Base-by-base conservation (phyloP, 2,888 invertebrate species). In the Tiphia femorata region DNA sequence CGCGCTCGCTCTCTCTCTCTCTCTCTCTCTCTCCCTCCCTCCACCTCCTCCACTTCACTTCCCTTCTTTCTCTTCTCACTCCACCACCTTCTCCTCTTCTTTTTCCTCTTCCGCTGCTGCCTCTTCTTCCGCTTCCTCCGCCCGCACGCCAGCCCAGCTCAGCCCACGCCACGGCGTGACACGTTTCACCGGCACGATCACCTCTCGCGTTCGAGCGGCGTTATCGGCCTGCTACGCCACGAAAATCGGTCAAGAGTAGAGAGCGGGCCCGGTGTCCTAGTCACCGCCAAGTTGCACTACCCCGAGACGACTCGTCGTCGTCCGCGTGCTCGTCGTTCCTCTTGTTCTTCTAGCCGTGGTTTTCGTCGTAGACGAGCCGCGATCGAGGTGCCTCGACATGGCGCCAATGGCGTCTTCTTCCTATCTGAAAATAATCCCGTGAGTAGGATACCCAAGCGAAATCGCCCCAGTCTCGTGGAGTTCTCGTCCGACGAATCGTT, bases 101-200 rank as follows among this genome's bases (percentile, higher is more conserved):
- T 49, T 48, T 57, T 58, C 54, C 58, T 41, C 30, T 3, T 2
- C 6, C 6, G 8, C 12, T 14, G 16, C 14, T 33, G 17, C 1
- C 6, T 7, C 17, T 8, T 14, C n/a, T 6, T 33, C 33, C 14
- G 14, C 14, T 35, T 17, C 3, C 56, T 40, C 33, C 50, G 40
- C 33, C 38, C 58, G 58, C 58, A 57, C 64, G 64, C 62, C 67
- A 67, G 62, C 62, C 67, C 64, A 53, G 60, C 61, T 58, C 62
- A 50, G 37, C 51, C 49, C 48, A 62, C 62, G 52, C 54, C 51
- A 50, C 54, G 64, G n/a, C n/a, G n/a, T 67, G 64, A 58, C 67
- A 64, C 67, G 64, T 60, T 67, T 67, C 61, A 67, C 61, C 58
- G 61, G 42, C 51, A 64, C 25, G 25, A 50, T 52, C 62, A 64